A percentile compares a stretch with the other conserved stretches of the same genome.
These are phyloP conservation scores for Hypotaenidia okinawae DNA, from an alignment of 2,797 vertebrate species.

Conservation along the genomic window DNA sequence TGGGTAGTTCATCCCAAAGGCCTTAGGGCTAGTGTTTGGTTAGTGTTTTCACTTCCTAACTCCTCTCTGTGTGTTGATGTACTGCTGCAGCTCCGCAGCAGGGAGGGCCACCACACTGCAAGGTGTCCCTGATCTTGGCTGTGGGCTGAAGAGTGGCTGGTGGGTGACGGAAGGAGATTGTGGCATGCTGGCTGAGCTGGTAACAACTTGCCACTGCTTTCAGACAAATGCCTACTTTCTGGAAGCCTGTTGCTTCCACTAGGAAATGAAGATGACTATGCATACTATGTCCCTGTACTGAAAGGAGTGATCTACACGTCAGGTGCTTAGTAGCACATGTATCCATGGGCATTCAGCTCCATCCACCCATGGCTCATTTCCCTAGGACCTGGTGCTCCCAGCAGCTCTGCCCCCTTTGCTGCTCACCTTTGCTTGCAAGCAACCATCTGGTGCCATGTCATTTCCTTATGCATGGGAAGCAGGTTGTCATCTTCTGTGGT, in stretches of 20 bases:
- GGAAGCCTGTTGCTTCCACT: background rate
- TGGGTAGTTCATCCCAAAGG: background rate
- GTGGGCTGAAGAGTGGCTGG: background rate
- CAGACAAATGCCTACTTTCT: background rate
- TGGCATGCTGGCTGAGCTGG: background rate
- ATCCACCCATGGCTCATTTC: background rate
- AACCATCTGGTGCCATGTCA: background rate
- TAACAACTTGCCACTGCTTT: background rate
- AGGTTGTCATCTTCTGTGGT: background rate
- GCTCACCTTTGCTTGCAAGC: background rate
- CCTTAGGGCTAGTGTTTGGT: background rate
- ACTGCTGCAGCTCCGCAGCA: accelerated
- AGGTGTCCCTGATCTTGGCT: background rate
- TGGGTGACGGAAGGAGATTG: accelerated
- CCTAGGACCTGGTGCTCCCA: background rate
- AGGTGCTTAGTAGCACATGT: accelerated
- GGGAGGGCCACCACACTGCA: background rate
- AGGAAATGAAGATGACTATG: accelerated
- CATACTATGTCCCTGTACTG: accelerated
- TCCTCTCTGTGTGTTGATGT: accelerated
- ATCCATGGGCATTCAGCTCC: accelerated
- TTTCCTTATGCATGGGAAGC: background rate
- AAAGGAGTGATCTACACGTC: accelerated
- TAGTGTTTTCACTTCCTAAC: background rate
- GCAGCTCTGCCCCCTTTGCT: background rate